Conservation (phyloP, 2,797 vertebrate species). For the Buphagus erythrorhynchus region DNA sequence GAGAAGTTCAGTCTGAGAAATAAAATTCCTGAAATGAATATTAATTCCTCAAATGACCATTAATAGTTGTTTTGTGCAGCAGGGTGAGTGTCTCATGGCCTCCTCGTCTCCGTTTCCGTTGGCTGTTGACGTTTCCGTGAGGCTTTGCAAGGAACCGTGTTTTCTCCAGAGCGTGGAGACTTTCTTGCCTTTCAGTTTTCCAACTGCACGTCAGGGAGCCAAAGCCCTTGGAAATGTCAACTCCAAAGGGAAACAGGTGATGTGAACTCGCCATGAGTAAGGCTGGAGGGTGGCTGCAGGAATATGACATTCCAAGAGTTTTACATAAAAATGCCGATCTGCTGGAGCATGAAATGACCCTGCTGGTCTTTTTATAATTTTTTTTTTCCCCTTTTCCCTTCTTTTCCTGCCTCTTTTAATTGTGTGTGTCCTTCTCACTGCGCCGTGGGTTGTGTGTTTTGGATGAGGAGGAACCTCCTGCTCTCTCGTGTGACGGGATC, state of each 20-base stretch:
- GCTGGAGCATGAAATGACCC: neutral
- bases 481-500: neutral
- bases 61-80: neutral
- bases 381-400: fast-evolving
- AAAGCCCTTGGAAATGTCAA: conserved; percentile 60
- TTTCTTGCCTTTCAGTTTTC: conserved; percentile 34
- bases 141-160: neutral
- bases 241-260: conserved; percentile 67
- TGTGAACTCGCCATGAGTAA: conserved; percentile 44
- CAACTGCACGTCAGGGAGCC: conserved; percentile 14
- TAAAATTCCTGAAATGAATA: neutral
- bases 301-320: neutral
- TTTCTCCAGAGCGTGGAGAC: neutral
- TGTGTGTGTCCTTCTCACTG: neutral
- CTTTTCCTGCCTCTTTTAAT: neutral
- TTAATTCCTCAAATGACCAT: neutral
- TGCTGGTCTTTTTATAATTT: fast-evolving
- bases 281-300: conserved; percentile 25
- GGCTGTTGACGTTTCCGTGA: neutral
- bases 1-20: neutral
- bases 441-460: conserved; percentile 32
- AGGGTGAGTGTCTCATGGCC: neutral
- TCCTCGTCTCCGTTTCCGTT: neutral
- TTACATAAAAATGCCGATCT: neutral
- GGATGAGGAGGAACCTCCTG: conserved; percentile 26